Evolutionary conservation across 1,140 invertebrate genomes (phyloP).

Genomic region (Cotesia vestalis): DNA sequence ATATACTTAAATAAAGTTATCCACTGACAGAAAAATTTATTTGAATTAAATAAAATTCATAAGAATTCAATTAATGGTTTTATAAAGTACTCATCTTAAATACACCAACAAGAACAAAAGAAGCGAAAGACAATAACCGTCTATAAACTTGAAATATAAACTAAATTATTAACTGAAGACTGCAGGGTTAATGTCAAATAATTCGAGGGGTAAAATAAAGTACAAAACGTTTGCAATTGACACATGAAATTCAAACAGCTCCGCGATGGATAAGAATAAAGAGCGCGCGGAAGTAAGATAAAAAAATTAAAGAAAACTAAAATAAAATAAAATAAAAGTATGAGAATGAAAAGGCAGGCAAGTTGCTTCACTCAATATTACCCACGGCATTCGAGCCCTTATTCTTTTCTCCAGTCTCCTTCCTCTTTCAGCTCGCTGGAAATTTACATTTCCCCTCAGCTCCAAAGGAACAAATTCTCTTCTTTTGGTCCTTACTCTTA

Average conservation of each 20-base stretch:
- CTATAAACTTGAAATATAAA: too few relatives aligned
- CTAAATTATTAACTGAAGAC: too few relatives aligned
- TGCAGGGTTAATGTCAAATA: background rate
- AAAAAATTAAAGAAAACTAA: background rate
- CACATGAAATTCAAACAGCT: conserved; percentile 66
- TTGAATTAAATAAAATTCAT: too few relatives aligned
- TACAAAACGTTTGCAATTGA: conserved; percentile 64
- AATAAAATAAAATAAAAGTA: conserved; percentile 35
- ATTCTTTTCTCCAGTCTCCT: conserved; percentile 64
- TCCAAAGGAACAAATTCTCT: conserved; percentile 35
- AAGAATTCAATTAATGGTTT: too few relatives aligned
- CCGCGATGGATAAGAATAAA: conserved; percentile 39
- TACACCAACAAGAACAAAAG: too few relatives aligned
- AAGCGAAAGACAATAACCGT: too few relatives aligned
- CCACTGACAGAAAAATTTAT: too few relatives aligned
- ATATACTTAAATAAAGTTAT: too few relatives aligned
- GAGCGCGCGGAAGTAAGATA: background rate
- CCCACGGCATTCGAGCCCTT: conserved; percentile 61
- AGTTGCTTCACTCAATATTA: conserved; percentile 59
- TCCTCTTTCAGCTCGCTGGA: conserved; percentile 63
- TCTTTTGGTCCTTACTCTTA: conserved; percentile 38
- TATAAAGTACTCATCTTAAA: too few relatives aligned
- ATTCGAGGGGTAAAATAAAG: conserved; percentile 46
- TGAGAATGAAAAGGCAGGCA: conserved; percentile 43
- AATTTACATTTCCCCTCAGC: conserved; percentile 64